These are phyloP conservation scores for Podocnemis expansa DNA, from an alignment of 2,113 vertebrate genomes.

Conservation along the genomic window DNA sequence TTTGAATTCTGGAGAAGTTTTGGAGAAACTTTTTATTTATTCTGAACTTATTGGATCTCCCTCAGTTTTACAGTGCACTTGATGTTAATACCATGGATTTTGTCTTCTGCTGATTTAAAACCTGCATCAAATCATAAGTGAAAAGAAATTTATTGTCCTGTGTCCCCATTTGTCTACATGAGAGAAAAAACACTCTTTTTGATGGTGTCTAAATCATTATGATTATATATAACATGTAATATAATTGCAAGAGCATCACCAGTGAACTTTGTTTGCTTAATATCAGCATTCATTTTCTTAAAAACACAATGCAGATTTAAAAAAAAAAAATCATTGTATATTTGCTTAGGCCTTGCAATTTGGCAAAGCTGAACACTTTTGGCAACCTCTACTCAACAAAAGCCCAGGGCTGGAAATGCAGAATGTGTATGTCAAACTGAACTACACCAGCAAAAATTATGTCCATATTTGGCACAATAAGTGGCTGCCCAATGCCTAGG, in stretches of 20 bases:
- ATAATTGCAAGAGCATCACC: neutral
- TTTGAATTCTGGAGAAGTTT: neutral
- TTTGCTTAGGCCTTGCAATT: neutral
- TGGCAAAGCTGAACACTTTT: neutral
- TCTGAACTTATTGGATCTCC: neutral
- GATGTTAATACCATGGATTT: neutral
- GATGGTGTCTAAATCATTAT: neutral
- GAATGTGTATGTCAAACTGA: neutral
- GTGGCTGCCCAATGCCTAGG: rapidly evolving
- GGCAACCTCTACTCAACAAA: neutral
- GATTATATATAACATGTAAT: neutral
- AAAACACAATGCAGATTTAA: neutral
- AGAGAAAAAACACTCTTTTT: neutral
- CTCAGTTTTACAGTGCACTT: neutral
- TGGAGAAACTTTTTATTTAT: neutral
- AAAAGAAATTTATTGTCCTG: neutral
- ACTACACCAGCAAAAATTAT: neutral
- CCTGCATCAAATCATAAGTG: neutral
- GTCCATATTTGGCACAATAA: neutral
- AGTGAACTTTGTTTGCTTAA: neutral
- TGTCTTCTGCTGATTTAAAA: neutral
- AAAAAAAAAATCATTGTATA: rapidly evolving
- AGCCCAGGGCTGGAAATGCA: neutral
- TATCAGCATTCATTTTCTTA: neutral
- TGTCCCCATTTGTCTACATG: neutral